A percentile compares a stretch with the other conserved stretches of the same genome.
phyloP scores from a whole-genome alignment of 2,888 invertebrate genomes.

The Athalia circularis region DNA sequence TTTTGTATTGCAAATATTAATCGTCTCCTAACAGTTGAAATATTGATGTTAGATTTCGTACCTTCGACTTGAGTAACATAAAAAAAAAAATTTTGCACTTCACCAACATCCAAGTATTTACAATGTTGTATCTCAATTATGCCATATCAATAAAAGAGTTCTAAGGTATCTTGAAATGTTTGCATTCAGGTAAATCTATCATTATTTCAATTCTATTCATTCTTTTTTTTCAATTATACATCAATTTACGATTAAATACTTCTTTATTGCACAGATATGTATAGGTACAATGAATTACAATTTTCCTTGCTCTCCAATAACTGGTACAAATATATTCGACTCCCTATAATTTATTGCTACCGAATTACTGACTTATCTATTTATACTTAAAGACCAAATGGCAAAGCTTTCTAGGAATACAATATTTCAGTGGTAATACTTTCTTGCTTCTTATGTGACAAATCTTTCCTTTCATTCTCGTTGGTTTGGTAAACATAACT shows the following conservation, averaged over 20 bases:
- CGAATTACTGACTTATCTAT: constrained; percentile 50
- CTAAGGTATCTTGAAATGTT: constrained; percentile 11
- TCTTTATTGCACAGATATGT: constrained; percentile 72
- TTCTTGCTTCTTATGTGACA: constrained; percentile 28
- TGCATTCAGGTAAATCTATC: too few species aligned
- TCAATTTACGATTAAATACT: constrained; percentile 34
- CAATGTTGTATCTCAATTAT: constrained; percentile 21
- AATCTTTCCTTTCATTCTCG: neutral
- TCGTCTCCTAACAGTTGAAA: constrained; percentile 14
- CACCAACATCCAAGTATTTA: neutral
- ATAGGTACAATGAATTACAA: constrained; percentile 65
- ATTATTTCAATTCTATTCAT: neutral
- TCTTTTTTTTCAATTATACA: neutral
- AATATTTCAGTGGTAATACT: constrained; percentile 36
- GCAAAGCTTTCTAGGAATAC: constrained; percentile 51
- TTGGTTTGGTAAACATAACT: neutral
- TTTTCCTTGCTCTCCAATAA: constrained; percentile 41
- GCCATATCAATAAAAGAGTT: constrained; percentile 35
- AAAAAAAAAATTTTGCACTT: constrained; percentile 4
- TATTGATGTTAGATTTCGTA: constrained; percentile 38
- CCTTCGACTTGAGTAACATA: constrained; percentile 15
- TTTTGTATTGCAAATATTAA: constrained; percentile 24
- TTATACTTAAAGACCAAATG: constrained; percentile 51
- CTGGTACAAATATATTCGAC: constrained; percentile 55
- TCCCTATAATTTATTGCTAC: constrained; percentile 55